Evolutionary conservation across 1,140 invertebrate genomes (phyloP), one percentile per base, ranked within the genome.

Genomic region (Euura saliciscinereae): DNA sequence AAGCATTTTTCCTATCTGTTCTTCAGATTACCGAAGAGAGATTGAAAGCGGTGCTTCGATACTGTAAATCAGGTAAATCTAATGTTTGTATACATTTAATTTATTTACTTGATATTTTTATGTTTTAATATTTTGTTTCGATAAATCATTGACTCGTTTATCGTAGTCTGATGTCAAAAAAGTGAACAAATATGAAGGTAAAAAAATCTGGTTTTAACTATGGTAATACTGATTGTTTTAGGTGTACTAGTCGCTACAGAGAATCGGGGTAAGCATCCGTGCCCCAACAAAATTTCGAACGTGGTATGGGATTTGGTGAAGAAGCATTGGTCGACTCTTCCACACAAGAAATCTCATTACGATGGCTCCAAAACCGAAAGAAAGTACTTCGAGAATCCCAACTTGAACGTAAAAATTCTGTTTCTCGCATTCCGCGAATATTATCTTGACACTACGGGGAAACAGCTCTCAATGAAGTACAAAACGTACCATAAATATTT

Each of bases 401-500:
- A 44, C 10, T 46, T 68, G 44, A 70, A 6, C 42, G 65, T 45
- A 2, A 3, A 65, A n/a, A 46, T 44, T 6, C 13, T 71, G 10
- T 67, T 66, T 65, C 65, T 6, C 44, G 43, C 43, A 66, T 71
- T 71, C 43, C 43, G 66, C 68, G 45, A 73, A 46, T 74, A 68
- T 64, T 74, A 64, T 64, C n/a, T 43, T 6, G 43, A 71, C 11
- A 5, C 4, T 11, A 71, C 44, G 7, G 13, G n/a, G 42, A 4
- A 70, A 68, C 43, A 4, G 7, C 46, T 74, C 45, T 2, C 64
- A 3, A 44, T 74, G 70, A 74, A 70, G 28, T 68, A 74, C 43
- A n/a, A 65, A 13, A 74, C 73, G 6, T 74, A 71, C 68, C 69
- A 70, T 42, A 74, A 68, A 45, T 71, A 68, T 28, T 74, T 69